Percentiles rank a stretch among this genome's conserved stretches.
Evolutionary conservation across 2,888 invertebrate species (phyloP).

Genomic region (Bugulina stolonifera): DNA sequence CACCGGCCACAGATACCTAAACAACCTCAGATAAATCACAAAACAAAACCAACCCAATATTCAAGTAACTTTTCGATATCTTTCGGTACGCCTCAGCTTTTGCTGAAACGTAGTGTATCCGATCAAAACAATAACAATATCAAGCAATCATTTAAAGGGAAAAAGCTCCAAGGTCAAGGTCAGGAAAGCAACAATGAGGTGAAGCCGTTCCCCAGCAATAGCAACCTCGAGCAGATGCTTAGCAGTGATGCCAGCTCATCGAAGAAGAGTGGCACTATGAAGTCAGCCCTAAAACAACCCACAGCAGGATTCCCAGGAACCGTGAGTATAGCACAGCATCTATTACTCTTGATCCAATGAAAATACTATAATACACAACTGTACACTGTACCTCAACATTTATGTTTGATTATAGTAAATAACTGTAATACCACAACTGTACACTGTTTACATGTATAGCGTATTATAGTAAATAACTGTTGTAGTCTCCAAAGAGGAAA

Average conservation of each 20-base stretch:
- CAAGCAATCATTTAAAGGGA: neutral
- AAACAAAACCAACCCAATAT: neutral
- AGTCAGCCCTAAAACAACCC: constrained; percentile 1
- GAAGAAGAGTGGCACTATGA: constrained; percentile 20
- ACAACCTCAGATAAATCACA: neutral
- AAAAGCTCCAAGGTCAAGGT: neutral
- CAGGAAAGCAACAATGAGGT: neutral
- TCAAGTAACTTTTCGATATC: neutral
- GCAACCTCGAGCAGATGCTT: constrained; percentile 14
- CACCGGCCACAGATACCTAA: neutral
- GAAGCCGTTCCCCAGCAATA: constrained; percentile 11
- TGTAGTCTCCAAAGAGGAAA: no score
- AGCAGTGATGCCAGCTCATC: constrained; percentile 16
- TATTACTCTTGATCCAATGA: no score
- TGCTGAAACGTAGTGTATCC: neutral
- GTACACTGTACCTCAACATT: no score
- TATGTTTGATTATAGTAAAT: no score
- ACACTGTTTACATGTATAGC: no score
- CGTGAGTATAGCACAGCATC: no score
- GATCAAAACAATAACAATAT: neutral
- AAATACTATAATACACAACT: no score
- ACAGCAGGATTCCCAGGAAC: neutral
- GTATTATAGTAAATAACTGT: no score
- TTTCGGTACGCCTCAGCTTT: neutral
- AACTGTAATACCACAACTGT: no score